Base-by-base conservation (phyloP, 1,140 invertebrate genomes). In the Leptonema lineaticorne region DNA sequence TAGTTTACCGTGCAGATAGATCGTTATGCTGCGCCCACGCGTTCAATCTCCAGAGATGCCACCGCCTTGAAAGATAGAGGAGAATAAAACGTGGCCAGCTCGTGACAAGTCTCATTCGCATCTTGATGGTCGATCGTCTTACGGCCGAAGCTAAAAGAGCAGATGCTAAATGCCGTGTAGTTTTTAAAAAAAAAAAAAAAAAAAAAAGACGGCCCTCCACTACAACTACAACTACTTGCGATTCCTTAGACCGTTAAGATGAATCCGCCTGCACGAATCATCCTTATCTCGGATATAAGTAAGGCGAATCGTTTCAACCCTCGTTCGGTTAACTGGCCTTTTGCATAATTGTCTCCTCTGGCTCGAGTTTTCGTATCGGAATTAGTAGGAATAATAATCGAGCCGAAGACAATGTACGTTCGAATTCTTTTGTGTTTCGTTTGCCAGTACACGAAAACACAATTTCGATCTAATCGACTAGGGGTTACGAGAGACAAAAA, bases 101-200 rank as follows among this genome's bases (percentile, higher is more conserved):
- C 56, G 56, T 58, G 56, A 58, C 56, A 30, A 16, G 56, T 58
- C 56, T 9, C 56, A 26, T 26, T 58, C 56, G n/a, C 11, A 58
- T 58, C 56, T 58, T 27, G 56, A 58, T 28, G 20, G 7, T 18
- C 14, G 56, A 58, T 58, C 27, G 16, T 28, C n/a, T n/a, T n/a
- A n/a, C n/a, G n/a, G n/a, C n/a, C 22, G 26, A 26, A 11, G 56
- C 14, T 14, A 58, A 6, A 4, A 26, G 29, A 20, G 24, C 48
- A 53, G 48, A 53, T 53, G 56, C 56, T 26, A 28, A 58, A n/a
- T n/a, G n/a, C n/a, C n/a, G n/a, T n/a, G n/a, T n/a, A n/a, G n/a
- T n/a, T n/a, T n/a, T n/a, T n/a, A n/a, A n/a, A n/a, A n/a, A n/a
- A n/a, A n/a, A n/a, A n/a, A n/a, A n/a, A n/a, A n/a, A n/a, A n/a